Base-by-base conservation (phyloP, 1,140 invertebrate species). In the Lucilia cuprina region DNA sequence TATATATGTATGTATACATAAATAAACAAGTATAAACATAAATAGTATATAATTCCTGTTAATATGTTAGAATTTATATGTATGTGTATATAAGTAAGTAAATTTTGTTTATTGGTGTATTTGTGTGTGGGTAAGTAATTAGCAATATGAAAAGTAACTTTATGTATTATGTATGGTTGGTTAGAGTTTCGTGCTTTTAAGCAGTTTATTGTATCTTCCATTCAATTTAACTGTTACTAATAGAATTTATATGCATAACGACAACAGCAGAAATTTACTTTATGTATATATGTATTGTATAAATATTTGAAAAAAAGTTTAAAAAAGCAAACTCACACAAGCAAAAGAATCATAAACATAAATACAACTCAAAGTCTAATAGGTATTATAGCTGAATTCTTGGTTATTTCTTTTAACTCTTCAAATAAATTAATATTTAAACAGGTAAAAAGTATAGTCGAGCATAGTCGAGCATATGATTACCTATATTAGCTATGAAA, bases 151-250 rank as follows among this genome's bases (percentile, higher is more conserved):
- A 70, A 70, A 70, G 65, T 70, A 70, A 70, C 17, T 70, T 70
- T 19, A 70, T 70, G 65, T 70, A 21, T 70, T 70, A 21, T 9
- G 21, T 70, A 70, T 70, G 65, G 65, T 70, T 70, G 65, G 65
- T 70, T 70, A 70, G 21, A 70, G 65, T 70, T 70, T 70, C 65
- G 21, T 70, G 65, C 25, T 70, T 70, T 19, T 21, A 70, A 70
- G 65, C 65, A 70, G 65, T 70, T 70, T 70, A 70, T 70, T 70
- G 65, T 70, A 70, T 70, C 65, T 70, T 70, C 65, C 65, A 70
- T 70, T 70, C 65, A 70, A 70, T 70, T 70, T 70, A 70, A 70
- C 65, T 70, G n/a, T 3, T 70, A 25, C 65, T 21, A 70, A 70
- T 70, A 25, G 65, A 70, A 60, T 70, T 70, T 70, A 21, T 70